Base-by-base conservation (phyloP, 2,797 vertebrate species). In the Cossypha polioptera region DNA sequence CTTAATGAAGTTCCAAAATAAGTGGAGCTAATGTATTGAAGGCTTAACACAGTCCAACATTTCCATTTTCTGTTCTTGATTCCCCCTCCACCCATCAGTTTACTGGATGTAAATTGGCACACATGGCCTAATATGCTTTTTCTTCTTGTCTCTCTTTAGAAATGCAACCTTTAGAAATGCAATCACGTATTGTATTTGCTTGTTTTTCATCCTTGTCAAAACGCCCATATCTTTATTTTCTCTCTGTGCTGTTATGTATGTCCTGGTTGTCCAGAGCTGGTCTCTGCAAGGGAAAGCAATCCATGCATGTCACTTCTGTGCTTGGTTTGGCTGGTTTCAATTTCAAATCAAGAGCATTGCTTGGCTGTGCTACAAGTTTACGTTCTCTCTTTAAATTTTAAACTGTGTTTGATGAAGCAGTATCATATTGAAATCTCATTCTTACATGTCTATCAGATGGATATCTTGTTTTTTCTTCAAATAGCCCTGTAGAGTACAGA, bases 381-480 rank as follows among this genome's bases (percentile, higher is more conserved):
- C 2, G 2, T 66, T 22, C 19, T 51, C 12, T 73, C 42, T 62
- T 82, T 43, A 55, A 48, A 62, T 40, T 90, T 19, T 48, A 38
- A 75, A 10, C 38, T 31, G 28, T 43, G 26, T 68, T 53, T 45
- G 24, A 21, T 42, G 35, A 71, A 74, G 45, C 28, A 42, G 0
- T 88, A 62, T 35, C 31, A 67, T 61, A 35, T 3, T 19, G 42
- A 68, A 80, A 45, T 68, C 53, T 63, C 38, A 16, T 57, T 63
- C 45, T 55, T 80, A 15, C 0, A 0, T 42, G 40, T 69, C 43
- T 36, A 0, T 66, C 75, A 47, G 26, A 4, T 74, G 31, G 31
- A 29, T 15, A 35, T 55, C 12, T n/a, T 73, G 25, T 8, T 84
- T 87, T 79, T 59, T 29, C 20, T 66, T 76, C 71, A 55, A 13